Evolutionary conservation across 2,888 invertebrate species (phyloP), one percentile per base, ranked within the genome.

Genomic region (Pocota personata): DNA sequence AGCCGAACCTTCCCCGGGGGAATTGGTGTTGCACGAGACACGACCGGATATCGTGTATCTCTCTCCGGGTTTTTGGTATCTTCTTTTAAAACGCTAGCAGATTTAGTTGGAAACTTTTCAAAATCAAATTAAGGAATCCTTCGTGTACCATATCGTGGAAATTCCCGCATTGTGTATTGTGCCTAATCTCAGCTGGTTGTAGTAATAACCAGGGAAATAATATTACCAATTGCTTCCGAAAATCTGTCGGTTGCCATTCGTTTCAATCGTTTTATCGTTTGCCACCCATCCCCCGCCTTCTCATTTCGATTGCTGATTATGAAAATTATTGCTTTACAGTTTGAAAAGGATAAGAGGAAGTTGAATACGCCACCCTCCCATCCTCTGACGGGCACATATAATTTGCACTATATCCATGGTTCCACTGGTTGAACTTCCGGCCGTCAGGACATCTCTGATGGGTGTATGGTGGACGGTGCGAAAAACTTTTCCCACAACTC

Each of bases 81-180:
- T 58, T 8, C 43, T 43, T 46, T 35, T n/a, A 52, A 60, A 64
- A 66, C 40, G 66, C 35, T 32, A 79, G 35, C 62, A 57, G 66
- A 80, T 71, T 79, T 75, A 71, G 79, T 71, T 71, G 75, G 37
- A 80, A 84, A 79, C 50, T 79, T 84, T 76, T 71, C 71, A 76
- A 84, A 84, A 84, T 79, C 79, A 79, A 75, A 84, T 84, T 84
- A 84, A 84, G 69, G 71, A 84, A 71, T 84, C 80, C 84, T 84
- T 76, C 64, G 84, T 80, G 84, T 66, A 71, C 64, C 75, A 71
- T 84, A 80, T 80, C 84, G 79, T 62, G 50, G 69, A 69, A 57
- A 71, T 76, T 80, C 75, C 71, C 40, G 40, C 79, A 75, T 80
- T 76, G 75, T 75, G 52, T 48, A 14, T 57, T 40, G 76, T 75